A percentile compares a stretch with the other conserved stretches of the same genome.
Conservation (phyloP, 2,888 invertebrate species). For the Volucella bombylans region DNA sequence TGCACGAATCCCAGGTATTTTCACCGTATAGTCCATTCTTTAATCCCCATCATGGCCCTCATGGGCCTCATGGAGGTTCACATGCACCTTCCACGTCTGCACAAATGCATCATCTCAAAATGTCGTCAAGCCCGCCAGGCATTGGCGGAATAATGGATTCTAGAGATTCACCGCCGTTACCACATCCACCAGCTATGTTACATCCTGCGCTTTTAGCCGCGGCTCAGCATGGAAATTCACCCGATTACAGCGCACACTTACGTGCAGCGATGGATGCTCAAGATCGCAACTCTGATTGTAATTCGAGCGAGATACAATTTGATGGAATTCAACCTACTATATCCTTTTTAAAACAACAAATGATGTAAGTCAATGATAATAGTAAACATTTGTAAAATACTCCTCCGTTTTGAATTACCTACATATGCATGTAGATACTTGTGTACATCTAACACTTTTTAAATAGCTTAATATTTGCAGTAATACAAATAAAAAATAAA, state of each 20-base stretch:
- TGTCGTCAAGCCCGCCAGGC: conserved; percentile 85
- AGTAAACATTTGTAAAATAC: not conserved
- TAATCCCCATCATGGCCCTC: conserved; percentile 84
- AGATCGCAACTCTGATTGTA: conserved; percentile 94
- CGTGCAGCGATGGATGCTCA: conserved; percentile 90
- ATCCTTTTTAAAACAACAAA: conserved; percentile 91
- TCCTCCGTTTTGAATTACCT: no score
- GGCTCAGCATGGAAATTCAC: conserved; percentile 91
- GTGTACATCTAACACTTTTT: no score
- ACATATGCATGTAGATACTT: no score
- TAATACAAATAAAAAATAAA: no score
- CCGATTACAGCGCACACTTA: conserved; percentile 89
- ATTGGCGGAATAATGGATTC: conserved; percentile 86
- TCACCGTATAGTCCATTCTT: conserved; percentile 96
- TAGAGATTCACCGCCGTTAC: conserved; percentile 92
- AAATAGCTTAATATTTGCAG: no score
- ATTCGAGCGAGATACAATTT: conserved; percentile 94
- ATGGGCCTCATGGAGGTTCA: conserved; percentile 82
- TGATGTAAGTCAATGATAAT: conserved; percentile 75
- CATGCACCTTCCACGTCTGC: conserved; percentile 83
- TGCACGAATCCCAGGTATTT: conserved; percentile 96
- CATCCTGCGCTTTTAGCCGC: conserved; percentile 93
- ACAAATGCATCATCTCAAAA: conserved; percentile 82
- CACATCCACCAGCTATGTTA: conserved; percentile 92
- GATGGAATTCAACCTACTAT: conserved; percentile 97